Percentiles rank a stretch among this genome's conserved stretches.
Conservation (phyloP, 2,113 vertebrate genomes). For the Daboia siamensis region DNA sequence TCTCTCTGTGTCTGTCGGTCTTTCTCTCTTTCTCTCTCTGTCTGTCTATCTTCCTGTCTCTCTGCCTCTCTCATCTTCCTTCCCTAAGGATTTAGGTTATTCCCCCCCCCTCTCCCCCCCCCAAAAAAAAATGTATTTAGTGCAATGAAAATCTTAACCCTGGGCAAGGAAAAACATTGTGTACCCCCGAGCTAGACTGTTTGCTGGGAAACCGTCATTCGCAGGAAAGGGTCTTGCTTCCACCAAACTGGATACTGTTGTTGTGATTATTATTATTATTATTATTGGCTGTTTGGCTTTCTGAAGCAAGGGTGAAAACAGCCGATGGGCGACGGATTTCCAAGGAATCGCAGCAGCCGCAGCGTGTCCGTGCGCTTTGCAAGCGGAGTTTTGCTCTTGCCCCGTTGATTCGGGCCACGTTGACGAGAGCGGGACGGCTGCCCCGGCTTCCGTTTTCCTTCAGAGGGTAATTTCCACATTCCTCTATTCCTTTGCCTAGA, state of each 20-base stretch:
- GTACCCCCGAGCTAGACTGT: background rate
- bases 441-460: background rate
- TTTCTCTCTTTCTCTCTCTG: too few species aligned
- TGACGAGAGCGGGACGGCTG: background rate
- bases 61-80: slow-evolving; percentile 49
- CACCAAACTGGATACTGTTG: background rate
- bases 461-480: too few species aligned
- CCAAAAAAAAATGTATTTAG: slow-evolving; percentile 27
- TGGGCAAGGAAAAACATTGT: slow-evolving; percentile 45
- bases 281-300: background rate
- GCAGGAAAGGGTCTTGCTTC: slow-evolving; percentile 32
- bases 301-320: background rate
- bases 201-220: slow-evolving; percentile 32
- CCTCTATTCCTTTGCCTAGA: background rate
- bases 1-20: too few species aligned
- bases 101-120: slow-evolving; percentile 36
- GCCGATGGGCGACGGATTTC: background rate
- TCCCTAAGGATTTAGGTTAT: slow-evolving; percentile 30
- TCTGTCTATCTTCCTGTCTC: background rate
- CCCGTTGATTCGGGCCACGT: background rate
- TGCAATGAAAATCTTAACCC: slow-evolving; percentile 26
- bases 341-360: slow-evolving; percentile 19
- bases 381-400: slow-evolving; percentile 18
- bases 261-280: too few species aligned
- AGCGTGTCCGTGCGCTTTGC: background rate